These are phyloP conservation scores for Strigamia maritima DNA, from an alignment of 2,888 invertebrate genomes.

Conservation along the genomic window DNA sequence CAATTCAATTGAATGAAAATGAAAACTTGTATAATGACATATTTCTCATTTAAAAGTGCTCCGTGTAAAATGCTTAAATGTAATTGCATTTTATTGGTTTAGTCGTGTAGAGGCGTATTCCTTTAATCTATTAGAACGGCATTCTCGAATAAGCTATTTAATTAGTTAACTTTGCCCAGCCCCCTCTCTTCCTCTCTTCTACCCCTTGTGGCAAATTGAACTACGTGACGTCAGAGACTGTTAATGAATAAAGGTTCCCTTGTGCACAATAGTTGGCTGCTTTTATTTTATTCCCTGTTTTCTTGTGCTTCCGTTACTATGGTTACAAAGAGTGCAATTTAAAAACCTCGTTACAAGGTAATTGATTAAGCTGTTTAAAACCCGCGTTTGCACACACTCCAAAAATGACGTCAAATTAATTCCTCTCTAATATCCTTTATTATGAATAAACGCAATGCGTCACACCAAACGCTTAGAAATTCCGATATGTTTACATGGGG, in stretches of 20 bases:
- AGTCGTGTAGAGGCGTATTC: constrained; percentile 28
- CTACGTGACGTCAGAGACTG: constrained; percentile 32
- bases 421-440: background rate
- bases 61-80: constrained; percentile 9
- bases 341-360: constrained; percentile 24
- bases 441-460: background rate
- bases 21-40: background rate
- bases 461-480: background rate
- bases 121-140: constrained; percentile 32
- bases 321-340: constrained; percentile 25
- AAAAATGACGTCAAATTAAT: constrained; percentile 9
- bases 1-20: background rate
- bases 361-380: constrained; percentile 30
- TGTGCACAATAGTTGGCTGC: constrained; percentile 22
- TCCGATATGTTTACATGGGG: too few relatives aligned
- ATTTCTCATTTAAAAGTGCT: background rate
- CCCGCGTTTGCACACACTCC: background rate
- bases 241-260: constrained; percentile 31
- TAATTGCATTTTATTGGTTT: constrained; percentile 27
- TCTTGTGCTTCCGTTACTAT: constrained; percentile 16
- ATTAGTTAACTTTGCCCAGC: constrained; percentile 6
- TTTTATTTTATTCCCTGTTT: constrained; percentile 34
- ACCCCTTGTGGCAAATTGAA: constrained; percentile 32
- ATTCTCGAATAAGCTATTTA: constrained; percentile 31
- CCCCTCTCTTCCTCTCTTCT: background rate